Base-by-base conservation (phyloP, 2,888 invertebrate species). In the Acholoe squamosa region DNA sequence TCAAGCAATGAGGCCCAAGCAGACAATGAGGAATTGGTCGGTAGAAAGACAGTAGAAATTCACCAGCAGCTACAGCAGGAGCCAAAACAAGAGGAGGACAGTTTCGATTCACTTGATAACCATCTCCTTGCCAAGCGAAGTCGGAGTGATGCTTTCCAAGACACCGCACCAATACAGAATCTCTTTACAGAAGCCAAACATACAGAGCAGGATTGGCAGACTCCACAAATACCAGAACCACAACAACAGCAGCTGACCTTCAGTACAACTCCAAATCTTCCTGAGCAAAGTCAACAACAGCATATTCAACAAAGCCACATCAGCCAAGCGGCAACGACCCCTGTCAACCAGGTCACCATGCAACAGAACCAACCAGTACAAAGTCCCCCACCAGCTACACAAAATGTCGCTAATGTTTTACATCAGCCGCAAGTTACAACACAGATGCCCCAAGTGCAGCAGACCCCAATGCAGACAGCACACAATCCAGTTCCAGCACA, bases 71-170 rank as follows among this genome's bases (percentile, higher is more conserved):
- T 86, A 28, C 86, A 86, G 31, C 52, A 86, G 28, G 80, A 43
- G 10, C 10, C 25, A 7, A 19, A 34, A n/a, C 34, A 52, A 31
- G 56, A 86, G 28, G 56, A 86, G 19, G 86, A 86, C 22, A 22
- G 52, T 86, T 56, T n/a, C 22, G 84, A 84, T 84, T 84, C 84
- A 22, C 51, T 84, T 52, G 86, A 86, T 31, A 86, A 52, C 25
- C 86, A 86, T 31, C 54, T 54, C 22, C 86, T 52, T 51, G 86
- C 86, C 54, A 86, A 86, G 25, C 0, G 86, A 19, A 86, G 86
- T 25, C 52, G 86, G 1, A 86, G 86, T 86, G 86, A 86, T 25
- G 86, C 86, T 31, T 86, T 86, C 56, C 54, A 86, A 54, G 86
- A 86, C 52, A 12, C 52, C 10, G 86, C 51, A 22, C 86, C 52